Base-by-base conservation (phyloP, 2,888 invertebrate species). In the Esperia sulphurella region DNA sequence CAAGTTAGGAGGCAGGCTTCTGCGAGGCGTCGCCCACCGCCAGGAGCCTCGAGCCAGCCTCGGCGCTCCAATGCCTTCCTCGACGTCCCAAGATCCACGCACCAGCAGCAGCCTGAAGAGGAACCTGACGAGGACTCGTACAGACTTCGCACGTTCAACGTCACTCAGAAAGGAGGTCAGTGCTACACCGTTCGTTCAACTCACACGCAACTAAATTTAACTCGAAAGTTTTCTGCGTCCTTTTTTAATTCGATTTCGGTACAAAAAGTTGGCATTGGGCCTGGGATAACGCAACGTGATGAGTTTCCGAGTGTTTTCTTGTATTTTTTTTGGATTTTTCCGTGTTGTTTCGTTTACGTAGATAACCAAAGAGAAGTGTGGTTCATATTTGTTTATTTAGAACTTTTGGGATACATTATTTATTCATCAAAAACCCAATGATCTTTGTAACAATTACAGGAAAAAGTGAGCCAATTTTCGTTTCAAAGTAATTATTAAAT, bases 61-160 rank as follows among this genome's bases (percentile, higher is more conserved):
- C 88, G 94, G 47, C 93, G 94, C 71, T 93, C 93, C 59, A 92
- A 93, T 55, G 93, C 94, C 43, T 94, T 94, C 82, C 86, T 94
- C 53, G 94, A 94, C 71, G 94, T 95, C 94, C 0, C 71, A 73
- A 52, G 64, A 65, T 38, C 58, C 75, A 3, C 78, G 0, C 21
- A 21, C 3, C 72, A 75, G 47, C 87, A 84, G 46, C 87, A 84
- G 46, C 73, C 83, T 0, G 90, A 91, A 39, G 91, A 92, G 28
- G 92, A 93, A 55, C 94, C 94, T 46, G 96, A 96, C 68, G 96
- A 96, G 69, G 96, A 97, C 82, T 94, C 95, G 55, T 97, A 97
- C 87, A 92, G 97, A 58, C 93, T 98, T 68, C 92, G 98, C 68
- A 96, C 97, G 61, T 98, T 98, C 91, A 96, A 96, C 87, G 95